These are phyloP conservation scores for Tachuris rubrigastra DNA, from an alignment of 2,113 vertebrate genomes.

Conservation along the genomic window DNA sequence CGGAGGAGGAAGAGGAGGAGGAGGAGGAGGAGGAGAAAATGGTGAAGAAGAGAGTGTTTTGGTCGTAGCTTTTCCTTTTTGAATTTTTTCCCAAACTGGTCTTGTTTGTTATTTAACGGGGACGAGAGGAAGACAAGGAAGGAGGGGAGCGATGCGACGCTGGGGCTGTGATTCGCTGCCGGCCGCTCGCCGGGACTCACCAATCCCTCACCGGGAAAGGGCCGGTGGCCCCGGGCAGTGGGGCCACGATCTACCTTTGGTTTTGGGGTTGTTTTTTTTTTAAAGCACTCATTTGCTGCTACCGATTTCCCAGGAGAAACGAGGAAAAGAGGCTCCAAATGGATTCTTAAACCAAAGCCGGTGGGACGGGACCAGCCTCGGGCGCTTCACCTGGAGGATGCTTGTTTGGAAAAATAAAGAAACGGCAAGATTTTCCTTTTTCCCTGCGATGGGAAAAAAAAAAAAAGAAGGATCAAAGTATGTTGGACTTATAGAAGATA, in stretches of 20 bases:
- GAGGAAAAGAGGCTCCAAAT: constrained; percentile 51
- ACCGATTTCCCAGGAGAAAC: constrained; percentile 54
- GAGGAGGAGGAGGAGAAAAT: neutral
- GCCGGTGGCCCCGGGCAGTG: neutral
- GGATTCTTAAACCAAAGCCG: constrained; percentile 73
- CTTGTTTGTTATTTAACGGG: constrained; percentile 50
- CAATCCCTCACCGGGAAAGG: neutral
- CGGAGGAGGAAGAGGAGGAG: constrained; percentile 19
- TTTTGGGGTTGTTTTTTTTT: neutral
- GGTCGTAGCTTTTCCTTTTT: constrained; percentile 54
- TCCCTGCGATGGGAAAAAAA: neutral
- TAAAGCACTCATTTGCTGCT: constrained; percentile 62
- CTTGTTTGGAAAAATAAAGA: constrained; percentile 20
- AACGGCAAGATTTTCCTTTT: constrained; percentile 7
- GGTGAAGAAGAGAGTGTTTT: constrained; percentile 48
- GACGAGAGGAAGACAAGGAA: constrained; percentile 42
- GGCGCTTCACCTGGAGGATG: constrained; percentile 55
- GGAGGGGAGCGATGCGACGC: constrained; percentile 36
- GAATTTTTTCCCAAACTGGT: constrained; percentile 10
- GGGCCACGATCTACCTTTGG: constrained; percentile 4
- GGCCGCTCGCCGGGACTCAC: constrained; percentile 10
- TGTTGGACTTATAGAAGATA: constrained; percentile 69
- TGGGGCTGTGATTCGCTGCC: neutral
- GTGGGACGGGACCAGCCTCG: constrained; percentile 62
- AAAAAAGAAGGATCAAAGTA: constrained; percentile 43